A percentile compares a stretch with the other conserved stretches of the same genome.
These are phyloP conservation scores for Wasmannia auropunctata DNA, from an alignment of 1,140 invertebrate genomes.

Conservation along the genomic window DNA sequence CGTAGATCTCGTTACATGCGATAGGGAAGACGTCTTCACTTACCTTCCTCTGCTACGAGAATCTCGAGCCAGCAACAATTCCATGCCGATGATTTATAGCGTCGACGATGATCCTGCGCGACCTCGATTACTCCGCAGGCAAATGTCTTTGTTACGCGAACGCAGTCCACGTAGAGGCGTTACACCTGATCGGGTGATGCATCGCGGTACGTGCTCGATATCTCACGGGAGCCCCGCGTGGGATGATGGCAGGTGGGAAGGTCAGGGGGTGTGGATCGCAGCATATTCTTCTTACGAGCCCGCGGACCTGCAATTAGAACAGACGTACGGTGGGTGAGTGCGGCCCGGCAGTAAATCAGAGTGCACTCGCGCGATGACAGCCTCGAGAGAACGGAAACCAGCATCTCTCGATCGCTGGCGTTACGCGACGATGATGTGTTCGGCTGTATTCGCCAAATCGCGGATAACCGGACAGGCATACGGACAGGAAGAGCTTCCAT, in stretches of 20 bases:
- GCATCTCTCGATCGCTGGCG: conserved; percentile 30
- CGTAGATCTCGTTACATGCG: not conserved
- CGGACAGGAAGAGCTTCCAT: not conserved
- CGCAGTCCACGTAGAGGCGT: conserved; percentile 18
- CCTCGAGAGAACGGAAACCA: conserved; percentile 36
- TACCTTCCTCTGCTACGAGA: not conserved
- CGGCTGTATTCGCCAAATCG: not conserved
- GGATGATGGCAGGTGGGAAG: conserved; percentile 62
- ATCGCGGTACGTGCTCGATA: conserved; percentile 44
- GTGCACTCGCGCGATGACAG: conserved; percentile 76
- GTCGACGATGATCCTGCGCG: conserved; percentile 28
- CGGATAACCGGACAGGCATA: not conserved
- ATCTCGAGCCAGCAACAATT: conserved; percentile 10
- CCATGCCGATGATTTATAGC: conserved; percentile 38
- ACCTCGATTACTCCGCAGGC: conserved; percentile 44
- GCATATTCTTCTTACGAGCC: conserved; percentile 75
- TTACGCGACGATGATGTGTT: not conserved
- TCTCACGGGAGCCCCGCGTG: conserved; percentile 64
- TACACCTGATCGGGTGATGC: conserved; percentile 52
- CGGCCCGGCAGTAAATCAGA: conserved; percentile 80
- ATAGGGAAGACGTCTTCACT: not conserved
- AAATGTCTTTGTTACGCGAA: conserved; percentile 54
- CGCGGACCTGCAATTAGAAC: conserved; percentile 81
- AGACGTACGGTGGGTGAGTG: conserved; percentile 81
- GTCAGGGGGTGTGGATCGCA: conserved; percentile 61